These are phyloP conservation scores for Hippoglossus stenolepis DNA, from an alignment of 2,113 vertebrate genomes.

Conservation along the genomic window DNA sequence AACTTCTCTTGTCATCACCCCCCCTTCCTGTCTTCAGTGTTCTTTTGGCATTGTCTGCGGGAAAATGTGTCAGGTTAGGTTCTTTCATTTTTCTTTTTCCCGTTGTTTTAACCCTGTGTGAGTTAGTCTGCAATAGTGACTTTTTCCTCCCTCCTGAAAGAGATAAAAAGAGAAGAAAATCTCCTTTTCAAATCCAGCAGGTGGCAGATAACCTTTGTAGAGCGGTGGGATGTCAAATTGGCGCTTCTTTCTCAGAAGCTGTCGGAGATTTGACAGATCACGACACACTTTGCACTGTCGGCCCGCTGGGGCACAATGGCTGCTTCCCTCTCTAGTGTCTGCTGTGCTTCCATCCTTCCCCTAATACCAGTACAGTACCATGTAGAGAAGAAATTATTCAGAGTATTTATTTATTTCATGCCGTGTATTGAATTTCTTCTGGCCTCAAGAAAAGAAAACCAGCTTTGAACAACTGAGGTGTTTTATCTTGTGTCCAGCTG, in stretches of 20 bases:
- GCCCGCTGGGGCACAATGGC: conserved; percentile 3
- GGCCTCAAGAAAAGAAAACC: no score
- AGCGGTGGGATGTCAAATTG: conserved; percentile 62
- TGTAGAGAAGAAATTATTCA: conserved; percentile 33
- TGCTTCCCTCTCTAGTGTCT: conserved; percentile 34
- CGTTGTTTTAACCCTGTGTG: conserved; percentile 50
- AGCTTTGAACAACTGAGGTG: background rate
- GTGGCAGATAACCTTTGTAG: conserved; percentile 69
- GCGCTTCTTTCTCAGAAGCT: conserved; percentile 58
- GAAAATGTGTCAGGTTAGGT: conserved; percentile 83
- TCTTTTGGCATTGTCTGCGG: conserved; percentile 81
- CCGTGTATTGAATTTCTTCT: conserved; percentile 1
- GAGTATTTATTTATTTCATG: conserved; percentile 5
- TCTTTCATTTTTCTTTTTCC: conserved; percentile 46
- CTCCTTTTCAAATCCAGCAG: conserved; percentile 53
- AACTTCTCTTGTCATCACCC: conserved; percentile 36
- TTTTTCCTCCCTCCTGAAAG: conserved; percentile 26
- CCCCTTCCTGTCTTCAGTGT: conserved; percentile 65
- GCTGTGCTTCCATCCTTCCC: conserved; percentile 26
- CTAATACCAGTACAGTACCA: background rate
- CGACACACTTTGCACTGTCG: conserved; percentile 14
- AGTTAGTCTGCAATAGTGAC: conserved; percentile 67
- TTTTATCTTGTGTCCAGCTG: background rate
- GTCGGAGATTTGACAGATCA: conserved; percentile 66
- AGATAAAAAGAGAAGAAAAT: conserved; percentile 10